Conservation (phyloP, 2,113 vertebrate genomes). For the Anolis sagrei region DNA sequence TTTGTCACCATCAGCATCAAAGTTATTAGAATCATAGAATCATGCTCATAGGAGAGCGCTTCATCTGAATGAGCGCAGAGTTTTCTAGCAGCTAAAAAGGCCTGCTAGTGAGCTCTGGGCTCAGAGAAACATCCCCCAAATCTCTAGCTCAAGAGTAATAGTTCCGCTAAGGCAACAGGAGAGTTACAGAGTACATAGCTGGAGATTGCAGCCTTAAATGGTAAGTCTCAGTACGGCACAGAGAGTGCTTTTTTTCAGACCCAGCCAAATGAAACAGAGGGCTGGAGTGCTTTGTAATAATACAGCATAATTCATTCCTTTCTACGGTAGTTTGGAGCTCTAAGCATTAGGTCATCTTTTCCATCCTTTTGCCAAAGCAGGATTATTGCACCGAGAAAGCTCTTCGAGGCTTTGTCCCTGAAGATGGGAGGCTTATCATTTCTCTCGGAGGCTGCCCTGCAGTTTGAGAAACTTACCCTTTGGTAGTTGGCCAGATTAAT, state of each 20-base stretch:
- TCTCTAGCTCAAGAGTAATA: neutral
- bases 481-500: constrained; percentile 29
- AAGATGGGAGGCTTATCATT: constrained; percentile 21
- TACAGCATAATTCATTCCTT: constrained; percentile 24
- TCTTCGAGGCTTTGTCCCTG: constrained; percentile 24
- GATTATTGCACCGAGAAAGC: neutral
- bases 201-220: constrained; percentile 34
- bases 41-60: too few species aligned
- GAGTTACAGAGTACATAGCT: neutral
- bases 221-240: constrained; percentile 1
- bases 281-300: neutral
- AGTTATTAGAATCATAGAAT: too few species aligned
- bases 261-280: neutral
- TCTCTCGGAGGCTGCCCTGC: constrained; percentile 18
- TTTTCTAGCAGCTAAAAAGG: neutral
- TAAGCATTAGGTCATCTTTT: constrained; percentile 47
- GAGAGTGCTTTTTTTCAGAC: neutral
- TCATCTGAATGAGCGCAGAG: neutral
- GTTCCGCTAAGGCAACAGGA: neutral
- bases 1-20: too few species aligned
- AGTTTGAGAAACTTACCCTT: constrained; percentile 19
- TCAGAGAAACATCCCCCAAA: neutral
- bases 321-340: neutral
- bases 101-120: too few species aligned
- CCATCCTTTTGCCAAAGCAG: constrained; percentile 11